Conservation (phyloP, 2,797 vertebrate species). For the Melanotaenia boesemani region DNA sequence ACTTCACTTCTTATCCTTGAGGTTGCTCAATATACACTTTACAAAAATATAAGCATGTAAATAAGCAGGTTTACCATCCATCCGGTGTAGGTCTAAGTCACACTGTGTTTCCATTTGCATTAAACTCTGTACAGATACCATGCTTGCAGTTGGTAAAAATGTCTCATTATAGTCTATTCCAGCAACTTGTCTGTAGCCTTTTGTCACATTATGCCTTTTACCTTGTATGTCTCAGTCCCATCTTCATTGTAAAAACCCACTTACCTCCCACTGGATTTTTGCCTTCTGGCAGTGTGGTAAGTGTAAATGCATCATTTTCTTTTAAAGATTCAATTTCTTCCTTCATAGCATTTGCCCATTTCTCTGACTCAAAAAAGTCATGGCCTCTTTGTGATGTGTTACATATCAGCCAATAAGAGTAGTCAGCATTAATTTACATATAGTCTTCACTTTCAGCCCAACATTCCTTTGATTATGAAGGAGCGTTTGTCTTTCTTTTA, state of each 20-base stretch:
- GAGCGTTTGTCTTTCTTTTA: neutral
- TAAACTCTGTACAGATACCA: too few species aligned
- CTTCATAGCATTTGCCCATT: neutral
- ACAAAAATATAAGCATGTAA: neutral
- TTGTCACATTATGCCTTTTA: neutral
- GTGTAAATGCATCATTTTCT: slow-evolving; percentile 5
- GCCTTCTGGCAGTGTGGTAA: neutral
- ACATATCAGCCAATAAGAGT: neutral
- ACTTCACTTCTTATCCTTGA: neutral
- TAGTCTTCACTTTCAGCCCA: neutral
- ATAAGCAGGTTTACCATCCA: neutral
- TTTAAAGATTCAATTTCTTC: slow-evolving; percentile 6
- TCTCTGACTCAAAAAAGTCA: neutral
- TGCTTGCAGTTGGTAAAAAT: neutral
- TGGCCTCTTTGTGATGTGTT: neutral
- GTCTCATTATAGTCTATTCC: neutral
- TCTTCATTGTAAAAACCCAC: neutral
- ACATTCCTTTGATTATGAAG: neutral
- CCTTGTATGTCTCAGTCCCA: neutral
- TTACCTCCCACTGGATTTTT: neutral
- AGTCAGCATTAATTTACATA: neutral
- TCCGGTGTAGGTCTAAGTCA: neutral
- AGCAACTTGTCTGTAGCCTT: neutral
- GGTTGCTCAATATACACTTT: neutral
- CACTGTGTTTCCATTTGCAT: too few species aligned